phyloP scores from a whole-genome alignment of 1,140 invertebrate genomes.

The Pseudobourletiella spinata region DNA sequence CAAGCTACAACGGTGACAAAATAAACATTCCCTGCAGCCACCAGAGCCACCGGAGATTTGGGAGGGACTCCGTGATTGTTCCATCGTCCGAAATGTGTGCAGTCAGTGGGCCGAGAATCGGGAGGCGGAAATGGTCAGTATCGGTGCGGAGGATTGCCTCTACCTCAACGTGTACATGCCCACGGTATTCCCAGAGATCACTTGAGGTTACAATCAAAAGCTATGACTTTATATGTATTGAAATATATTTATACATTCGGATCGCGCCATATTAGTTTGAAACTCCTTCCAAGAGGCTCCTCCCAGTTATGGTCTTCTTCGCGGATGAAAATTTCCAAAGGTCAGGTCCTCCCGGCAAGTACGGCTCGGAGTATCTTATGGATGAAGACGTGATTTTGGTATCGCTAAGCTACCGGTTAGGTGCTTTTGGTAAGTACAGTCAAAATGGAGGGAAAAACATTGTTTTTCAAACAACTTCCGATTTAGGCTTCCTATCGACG shows the following conservation, averaged over 20 bases:
- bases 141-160: background rate
- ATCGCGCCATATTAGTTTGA: background rate
- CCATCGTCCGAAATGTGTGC: background rate
- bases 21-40: background rate
- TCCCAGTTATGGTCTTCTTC: background rate
- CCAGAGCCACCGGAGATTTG: background rate
- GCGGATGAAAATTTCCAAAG: background rate
- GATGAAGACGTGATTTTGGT: background rate
- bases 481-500: background rate
- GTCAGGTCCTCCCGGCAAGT: background rate
- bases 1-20: background rate
- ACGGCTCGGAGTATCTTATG: background rate
- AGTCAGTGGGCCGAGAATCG: background rate
- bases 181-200: background rate
- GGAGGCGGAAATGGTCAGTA: background rate
- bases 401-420: background rate
- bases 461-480: no score
- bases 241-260: no score
- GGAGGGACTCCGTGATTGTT: background rate
- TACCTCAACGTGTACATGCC: background rate
- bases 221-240: background rate
- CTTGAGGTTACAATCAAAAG: background rate
- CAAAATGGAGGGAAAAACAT: background rate
- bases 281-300: background rate
- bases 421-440: background rate